These are phyloP conservation scores for Tetropium fuscum DNA, from an alignment of 2,888 invertebrate genomes.

Conservation along the genomic window DNA sequence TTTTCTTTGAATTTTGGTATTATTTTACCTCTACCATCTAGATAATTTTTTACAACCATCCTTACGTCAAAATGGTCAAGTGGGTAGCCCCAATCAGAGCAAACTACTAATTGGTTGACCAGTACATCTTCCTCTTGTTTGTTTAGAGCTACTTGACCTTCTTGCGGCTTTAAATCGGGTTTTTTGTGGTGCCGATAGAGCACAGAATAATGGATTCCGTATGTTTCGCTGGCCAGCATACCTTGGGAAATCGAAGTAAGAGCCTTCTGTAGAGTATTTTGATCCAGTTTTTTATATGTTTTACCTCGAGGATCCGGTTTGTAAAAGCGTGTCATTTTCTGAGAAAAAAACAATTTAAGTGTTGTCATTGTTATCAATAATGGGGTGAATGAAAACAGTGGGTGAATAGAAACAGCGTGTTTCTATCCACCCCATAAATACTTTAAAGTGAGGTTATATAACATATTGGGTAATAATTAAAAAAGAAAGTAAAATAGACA, in stretches of 20 bases:
- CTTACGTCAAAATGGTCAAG: conserved; percentile 21
- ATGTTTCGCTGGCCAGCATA: not conserved
- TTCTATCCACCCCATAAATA: too few relatives aligned
- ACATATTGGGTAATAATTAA: not conserved
- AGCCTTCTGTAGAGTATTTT: not conserved
- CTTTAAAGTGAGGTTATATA: not conserved
- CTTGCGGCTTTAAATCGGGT: conserved; percentile 20
- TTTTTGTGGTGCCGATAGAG: conserved; percentile 12
- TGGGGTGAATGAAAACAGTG: conserved; percentile 1
- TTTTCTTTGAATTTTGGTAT: not conserved
- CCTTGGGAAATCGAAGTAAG: not conserved
- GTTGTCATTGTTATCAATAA: not conserved
- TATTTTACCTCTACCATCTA: not conserved
- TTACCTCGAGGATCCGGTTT: not conserved
- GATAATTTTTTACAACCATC: conserved; percentile 15
- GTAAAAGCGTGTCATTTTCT: not conserved
- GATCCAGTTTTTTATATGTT: not conserved
- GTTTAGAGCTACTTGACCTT: conserved; percentile 16
- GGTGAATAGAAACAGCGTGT: too few relatives aligned
- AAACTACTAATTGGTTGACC: conserved; percentile 6
- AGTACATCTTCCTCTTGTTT: conserved; percentile 19
- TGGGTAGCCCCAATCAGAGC: conserved; percentile 16
- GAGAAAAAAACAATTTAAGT: not conserved
- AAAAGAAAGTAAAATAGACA: not conserved
- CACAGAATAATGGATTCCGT: not conserved